Evolutionary conservation across 2,888 invertebrate genomes (phyloP).

Genomic region (Macroteleia sp.): DNA sequence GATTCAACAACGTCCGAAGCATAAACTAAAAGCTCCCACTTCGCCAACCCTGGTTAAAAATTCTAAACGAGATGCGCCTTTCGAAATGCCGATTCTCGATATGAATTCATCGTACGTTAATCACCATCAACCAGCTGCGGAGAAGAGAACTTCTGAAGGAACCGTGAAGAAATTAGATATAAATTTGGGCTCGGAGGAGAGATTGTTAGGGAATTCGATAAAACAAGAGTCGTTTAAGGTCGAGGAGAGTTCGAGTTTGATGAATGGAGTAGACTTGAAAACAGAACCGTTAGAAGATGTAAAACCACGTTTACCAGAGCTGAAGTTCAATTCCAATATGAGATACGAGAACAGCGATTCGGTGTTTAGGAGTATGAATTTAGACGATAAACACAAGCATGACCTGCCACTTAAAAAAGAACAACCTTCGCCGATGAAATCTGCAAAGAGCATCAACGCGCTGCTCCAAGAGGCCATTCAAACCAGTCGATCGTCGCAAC

Average conservation of each 20-base stretch:
- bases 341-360: neutral
- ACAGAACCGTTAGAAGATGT: neutral
- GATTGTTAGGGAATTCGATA: no score
- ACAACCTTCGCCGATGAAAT: conserved; percentile 77
- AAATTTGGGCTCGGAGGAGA: no score
- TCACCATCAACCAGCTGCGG: neutral
- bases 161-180: conserved; percentile 9
- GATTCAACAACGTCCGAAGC: conserved; percentile 72
- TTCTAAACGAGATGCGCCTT: conserved; percentile 67
- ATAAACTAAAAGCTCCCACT: conserved; percentile 85
- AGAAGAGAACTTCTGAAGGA: neutral
- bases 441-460: conserved; percentile 80
- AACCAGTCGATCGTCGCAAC: no score
- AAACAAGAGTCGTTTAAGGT: no score
- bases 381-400: no score
- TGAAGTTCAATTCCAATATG: conserved; percentile 12
- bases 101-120: neutral
- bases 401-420: conserved; percentile 60
- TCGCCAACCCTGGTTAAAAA: conserved; percentile 73
- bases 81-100: conserved; percentile 26
- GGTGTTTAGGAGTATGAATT: no score
- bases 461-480: conserved; percentile 77
- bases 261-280: conserved; percentile 12
- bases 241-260: neutral
- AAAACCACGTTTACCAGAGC: neutral